A percentile compares a stretch with the other conserved stretches of the same genome.
Evolutionary conservation across 2,888 invertebrate genomes (phyloP).

Genomic region (Zaprionus obscuricornis): DNA sequence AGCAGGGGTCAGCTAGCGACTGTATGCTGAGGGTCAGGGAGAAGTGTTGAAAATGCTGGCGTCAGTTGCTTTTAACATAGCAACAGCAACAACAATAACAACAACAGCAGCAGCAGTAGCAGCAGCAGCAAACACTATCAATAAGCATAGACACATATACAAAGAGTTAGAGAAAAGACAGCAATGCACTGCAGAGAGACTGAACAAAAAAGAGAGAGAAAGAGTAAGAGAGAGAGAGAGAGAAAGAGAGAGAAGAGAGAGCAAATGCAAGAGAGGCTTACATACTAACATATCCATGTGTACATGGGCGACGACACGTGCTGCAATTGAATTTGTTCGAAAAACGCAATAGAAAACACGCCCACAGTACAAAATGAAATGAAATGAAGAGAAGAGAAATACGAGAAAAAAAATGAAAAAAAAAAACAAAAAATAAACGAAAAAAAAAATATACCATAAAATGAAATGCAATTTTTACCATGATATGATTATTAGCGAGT

Average conservation of each 20-base stretch:
- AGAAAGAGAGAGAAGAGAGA: slow-evolving; percentile 10
- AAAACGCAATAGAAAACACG: slow-evolving; percentile 75
- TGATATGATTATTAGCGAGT: no score
- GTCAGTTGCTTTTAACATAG: slow-evolving; percentile 72
- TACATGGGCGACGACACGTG: slow-evolving; percentile 68
- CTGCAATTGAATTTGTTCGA: slow-evolving; percentile 75
- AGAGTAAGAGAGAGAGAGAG: not conserved
- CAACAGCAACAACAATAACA: slow-evolving; percentile 25
- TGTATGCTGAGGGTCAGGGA: no score
- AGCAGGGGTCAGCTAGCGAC: slow-evolving; percentile 22
- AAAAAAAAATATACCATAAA: not conserved
- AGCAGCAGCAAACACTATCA: slow-evolving; percentile 33
- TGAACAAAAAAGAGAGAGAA: no score
- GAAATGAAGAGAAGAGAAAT: slow-evolving; percentile 5
- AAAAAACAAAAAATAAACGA: slow-evolving; percentile 8
- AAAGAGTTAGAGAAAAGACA: not conserved
- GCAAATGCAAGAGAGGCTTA: no score
- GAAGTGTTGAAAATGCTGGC: slow-evolving; percentile 61
- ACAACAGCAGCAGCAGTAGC: slow-evolving; percentile 26
- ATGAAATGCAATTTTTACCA: no score
- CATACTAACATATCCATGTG: slow-evolving; percentile 49
- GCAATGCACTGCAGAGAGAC: no score
- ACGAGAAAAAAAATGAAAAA: slow-evolving; percentile 11
- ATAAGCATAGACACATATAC: slow-evolving; percentile 27
- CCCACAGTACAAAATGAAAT: slow-evolving; percentile 38